Evolutionary conservation across 2,797 vertebrate genomes (phyloP).

Genomic region (Syncerus caffer): DNA sequence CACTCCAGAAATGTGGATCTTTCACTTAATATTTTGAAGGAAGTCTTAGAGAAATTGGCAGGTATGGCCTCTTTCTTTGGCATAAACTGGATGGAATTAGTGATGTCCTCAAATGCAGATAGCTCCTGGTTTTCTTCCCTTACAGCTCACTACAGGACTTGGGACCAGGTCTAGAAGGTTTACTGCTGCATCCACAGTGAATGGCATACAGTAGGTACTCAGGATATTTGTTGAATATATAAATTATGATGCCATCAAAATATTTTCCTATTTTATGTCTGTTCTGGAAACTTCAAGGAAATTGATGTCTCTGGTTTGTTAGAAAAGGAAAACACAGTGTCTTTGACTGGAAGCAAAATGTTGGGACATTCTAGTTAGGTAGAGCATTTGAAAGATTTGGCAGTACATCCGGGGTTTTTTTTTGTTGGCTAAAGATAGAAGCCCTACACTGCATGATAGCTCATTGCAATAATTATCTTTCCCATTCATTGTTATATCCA

Average conservation of each 20-base stretch:
- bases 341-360: background rate
- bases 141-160: background rate
- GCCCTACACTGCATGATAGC: background rate
- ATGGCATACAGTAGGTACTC: background rate
- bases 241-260: slow-evolving; percentile 5
- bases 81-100: background rate
- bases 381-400: background rate
- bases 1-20: background rate
- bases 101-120: background rate
- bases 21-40: slow-evolving; percentile 19
- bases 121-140: background rate
- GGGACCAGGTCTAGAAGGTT: background rate
- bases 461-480: background rate
- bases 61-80: background rate
- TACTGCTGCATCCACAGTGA: background rate
- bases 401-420: background rate
- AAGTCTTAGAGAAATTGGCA: slow-evolving; percentile 14
- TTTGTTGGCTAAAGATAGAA: background rate
- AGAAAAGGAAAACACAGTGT: background rate
- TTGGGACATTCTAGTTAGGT: background rate
- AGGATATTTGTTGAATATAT: background rate
- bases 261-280: background rate
- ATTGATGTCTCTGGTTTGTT: background rate
- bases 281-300: background rate
- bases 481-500: background rate